Conservation (phyloP, 2,888 invertebrate genomes). For the Xestoiulus laeticollis region DNA sequence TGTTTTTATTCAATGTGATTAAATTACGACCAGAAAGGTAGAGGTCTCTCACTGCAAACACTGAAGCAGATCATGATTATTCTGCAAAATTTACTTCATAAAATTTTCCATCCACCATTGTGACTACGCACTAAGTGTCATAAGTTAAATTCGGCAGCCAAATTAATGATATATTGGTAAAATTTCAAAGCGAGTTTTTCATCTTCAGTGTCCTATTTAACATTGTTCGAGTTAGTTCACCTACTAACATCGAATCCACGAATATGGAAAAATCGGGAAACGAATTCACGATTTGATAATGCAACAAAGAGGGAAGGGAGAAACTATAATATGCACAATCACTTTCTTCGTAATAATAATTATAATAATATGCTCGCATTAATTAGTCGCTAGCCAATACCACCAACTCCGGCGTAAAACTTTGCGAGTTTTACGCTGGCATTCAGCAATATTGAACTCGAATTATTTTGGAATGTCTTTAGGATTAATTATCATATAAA, state of each 20-base stretch:
- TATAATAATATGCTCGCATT: conserved; percentile 24
- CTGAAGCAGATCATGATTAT: conserved; percentile 46
- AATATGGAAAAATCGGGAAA: not conserved
- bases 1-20: conserved; percentile 50
- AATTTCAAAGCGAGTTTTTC: conserved; percentile 32
- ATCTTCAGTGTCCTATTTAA: conserved; percentile 24
- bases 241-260: conserved; percentile 25
- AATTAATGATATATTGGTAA: conserved; percentile 10
- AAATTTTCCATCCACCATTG: conserved; percentile 44
- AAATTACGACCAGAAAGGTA: conserved; percentile 47
- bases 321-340: conserved; percentile 35
- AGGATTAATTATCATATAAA: conserved; percentile 28
- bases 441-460: not conserved
- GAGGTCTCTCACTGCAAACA: conserved; percentile 49
- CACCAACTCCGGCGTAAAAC: not conserved
- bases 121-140: conserved; percentile 31
- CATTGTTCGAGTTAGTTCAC: conserved; percentile 14
- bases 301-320: not conserved
- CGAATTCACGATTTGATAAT: conserved; percentile 1
- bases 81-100: conserved; percentile 46
- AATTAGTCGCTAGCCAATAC: conserved; percentile 14
- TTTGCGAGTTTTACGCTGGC: not conserved
- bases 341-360: not conserved
- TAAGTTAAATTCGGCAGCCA: conserved; percentile 43
- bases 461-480: conserved; percentile 30